These are phyloP conservation scores for Mystacornis crossleyi DNA, from an alignment of 2,113 vertebrate species.

Conservation along the genomic window DNA sequence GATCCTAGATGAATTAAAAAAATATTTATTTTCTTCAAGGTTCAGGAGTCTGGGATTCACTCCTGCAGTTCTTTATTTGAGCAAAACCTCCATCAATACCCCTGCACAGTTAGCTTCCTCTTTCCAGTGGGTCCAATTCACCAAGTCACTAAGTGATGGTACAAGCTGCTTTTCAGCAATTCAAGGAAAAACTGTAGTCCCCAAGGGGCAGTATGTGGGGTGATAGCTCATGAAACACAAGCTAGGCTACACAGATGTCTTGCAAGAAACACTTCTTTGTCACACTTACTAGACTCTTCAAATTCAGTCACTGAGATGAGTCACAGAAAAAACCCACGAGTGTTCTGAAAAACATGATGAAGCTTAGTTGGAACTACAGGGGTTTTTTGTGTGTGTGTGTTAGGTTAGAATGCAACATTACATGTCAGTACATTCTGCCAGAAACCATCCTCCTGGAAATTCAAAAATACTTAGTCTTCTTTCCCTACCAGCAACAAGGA, in stretches of 20 bases:
- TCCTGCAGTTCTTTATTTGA: background rate
- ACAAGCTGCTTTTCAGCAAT: background rate
- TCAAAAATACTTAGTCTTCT: background rate
- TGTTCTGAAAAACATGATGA: background rate
- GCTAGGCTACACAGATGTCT: background rate
- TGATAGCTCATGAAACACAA: background rate
- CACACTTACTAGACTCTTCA: slow-evolving; percentile 12
- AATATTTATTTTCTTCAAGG: background rate
- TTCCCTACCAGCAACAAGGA: slow-evolving; percentile 14
- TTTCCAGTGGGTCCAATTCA: background rate
- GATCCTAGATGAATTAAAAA: background rate
- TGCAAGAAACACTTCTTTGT: background rate
- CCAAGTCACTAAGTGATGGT: background rate
- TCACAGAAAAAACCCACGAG: slow-evolving; percentile 34
- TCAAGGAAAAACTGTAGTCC: background rate
- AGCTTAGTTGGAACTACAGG: slow-evolving; percentile 28
- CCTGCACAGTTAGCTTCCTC: background rate
- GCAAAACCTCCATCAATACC: background rate
- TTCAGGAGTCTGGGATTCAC: background rate
- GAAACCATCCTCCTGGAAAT: slow-evolving; percentile 52
- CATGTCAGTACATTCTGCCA: background rate
- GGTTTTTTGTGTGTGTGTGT: background rate
- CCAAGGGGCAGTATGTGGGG: background rate
- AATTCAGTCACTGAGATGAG: slow-evolving; percentile 51
- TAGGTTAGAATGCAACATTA: slow-evolving; percentile 25